A percentile compares a stretch with the other conserved stretches of the same genome.
phyloP scores from a whole-genome alignment of 2,888 invertebrate species.

The Dicyrtomina minuta region DNA sequence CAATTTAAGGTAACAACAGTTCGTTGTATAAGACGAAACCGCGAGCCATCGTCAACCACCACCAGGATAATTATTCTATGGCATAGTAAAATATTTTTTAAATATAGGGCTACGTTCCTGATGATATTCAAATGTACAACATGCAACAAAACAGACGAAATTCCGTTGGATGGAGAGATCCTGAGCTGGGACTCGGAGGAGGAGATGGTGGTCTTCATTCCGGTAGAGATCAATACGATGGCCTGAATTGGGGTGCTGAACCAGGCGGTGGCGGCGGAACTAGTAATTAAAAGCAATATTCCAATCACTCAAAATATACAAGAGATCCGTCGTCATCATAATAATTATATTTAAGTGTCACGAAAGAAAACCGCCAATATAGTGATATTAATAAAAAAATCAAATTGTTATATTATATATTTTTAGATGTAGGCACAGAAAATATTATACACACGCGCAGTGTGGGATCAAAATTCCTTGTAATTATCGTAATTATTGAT shows the following conservation, averaged over 20 bases:
- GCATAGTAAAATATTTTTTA: no score
- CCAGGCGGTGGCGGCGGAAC: neutral
- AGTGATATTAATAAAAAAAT: slow-evolving; percentile 13
- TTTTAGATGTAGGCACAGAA: neutral
- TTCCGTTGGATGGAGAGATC: slow-evolving; percentile 50
- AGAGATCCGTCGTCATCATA: neutral
- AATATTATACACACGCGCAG: no score
- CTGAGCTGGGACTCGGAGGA: slow-evolving; percentile 35
- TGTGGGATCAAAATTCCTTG: no score
- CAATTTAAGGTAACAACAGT: no score
- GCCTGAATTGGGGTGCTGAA: neutral
- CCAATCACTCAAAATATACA: neutral
- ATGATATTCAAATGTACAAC: slow-evolving; percentile 50
- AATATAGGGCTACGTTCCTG: slow-evolving; percentile 48
- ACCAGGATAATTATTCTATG: no score
- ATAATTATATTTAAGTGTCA: neutral
- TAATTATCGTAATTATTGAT: no score
- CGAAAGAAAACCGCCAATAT: slow-evolving; percentile 3
- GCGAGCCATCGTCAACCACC: neutral
- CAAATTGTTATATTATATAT: neutral
- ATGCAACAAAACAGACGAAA: slow-evolving; percentile 47
- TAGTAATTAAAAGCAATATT: neutral
- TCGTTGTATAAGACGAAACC: no score
- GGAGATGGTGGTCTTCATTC: slow-evolving; percentile 20
- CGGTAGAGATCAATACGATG: neutral